Percentiles rank a stretch among this genome's conserved stretches.
These are phyloP conservation scores for Deilephila porcellus DNA, from an alignment of 2,888 invertebrate genomes.

Conservation along the genomic window DNA sequence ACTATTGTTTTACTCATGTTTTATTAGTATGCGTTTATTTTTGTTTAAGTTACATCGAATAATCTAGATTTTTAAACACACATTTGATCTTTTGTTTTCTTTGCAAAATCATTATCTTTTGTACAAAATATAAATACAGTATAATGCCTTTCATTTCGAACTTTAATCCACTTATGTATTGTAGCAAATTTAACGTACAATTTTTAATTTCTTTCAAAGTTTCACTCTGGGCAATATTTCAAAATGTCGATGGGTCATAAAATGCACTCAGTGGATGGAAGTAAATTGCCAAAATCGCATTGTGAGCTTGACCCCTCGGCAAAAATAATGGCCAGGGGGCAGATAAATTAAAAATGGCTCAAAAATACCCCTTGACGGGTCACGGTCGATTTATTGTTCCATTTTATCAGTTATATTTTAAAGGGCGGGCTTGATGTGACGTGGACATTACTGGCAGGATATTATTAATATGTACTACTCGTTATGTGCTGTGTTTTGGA, in stretches of 20 bases:
- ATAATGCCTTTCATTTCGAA: too few relatives aligned
- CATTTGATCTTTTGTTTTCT: too few relatives aligned
- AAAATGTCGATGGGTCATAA: conserved; percentile 70
- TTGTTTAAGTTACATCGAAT: too few relatives aligned
- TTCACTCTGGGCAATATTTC: not conserved
- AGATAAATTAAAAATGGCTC: conserved; percentile 84
- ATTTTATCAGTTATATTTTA: conserved; percentile 51
- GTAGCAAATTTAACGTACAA: not conserved
- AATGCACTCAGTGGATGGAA: conserved; percentile 68
- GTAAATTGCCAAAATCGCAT: conserved; percentile 61
- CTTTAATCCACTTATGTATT: not conserved
- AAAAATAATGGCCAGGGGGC: conserved; percentile 80
- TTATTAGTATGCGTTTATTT: too few relatives aligned
- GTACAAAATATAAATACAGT: too few relatives aligned
- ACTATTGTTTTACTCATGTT: too few relatives aligned
- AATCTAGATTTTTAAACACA: too few relatives aligned
- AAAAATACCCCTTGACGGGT: conserved; percentile 79
- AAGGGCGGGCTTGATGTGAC: conserved; percentile 47
- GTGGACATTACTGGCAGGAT: conserved; percentile 10
- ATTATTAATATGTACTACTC: conserved; percentile 9
- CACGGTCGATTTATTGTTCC: conserved; percentile 58
- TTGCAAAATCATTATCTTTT: too few relatives aligned
- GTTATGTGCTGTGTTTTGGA: not conserved
- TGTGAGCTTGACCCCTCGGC: conserved; percentile 78
- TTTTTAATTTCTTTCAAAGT: conserved; percentile 24